Percentiles rank a stretch among this genome's conserved stretches.
Evolutionary conservation across 1,140 invertebrate genomes (phyloP).

Genomic region (Stenopsyche tienmushanensis): DNA sequence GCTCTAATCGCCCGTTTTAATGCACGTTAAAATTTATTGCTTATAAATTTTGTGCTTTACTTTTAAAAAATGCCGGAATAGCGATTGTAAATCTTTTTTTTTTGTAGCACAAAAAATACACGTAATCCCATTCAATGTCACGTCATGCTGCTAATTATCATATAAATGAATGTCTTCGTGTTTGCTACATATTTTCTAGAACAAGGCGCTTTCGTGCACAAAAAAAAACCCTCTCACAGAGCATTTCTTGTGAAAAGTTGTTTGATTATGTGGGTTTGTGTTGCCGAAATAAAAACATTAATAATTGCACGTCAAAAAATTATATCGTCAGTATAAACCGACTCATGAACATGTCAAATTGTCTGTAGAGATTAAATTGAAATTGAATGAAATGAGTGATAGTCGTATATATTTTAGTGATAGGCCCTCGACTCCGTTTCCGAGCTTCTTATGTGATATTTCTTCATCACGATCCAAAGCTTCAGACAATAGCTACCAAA

Average conservation of each 20-base stretch:
- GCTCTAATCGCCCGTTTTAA: not conserved
- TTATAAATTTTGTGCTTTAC: not conserved
- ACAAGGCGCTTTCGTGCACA: no score
- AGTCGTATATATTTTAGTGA: not conserved
- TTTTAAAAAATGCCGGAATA: not conserved
- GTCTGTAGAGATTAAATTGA: no score
- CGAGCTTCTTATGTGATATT: not conserved
- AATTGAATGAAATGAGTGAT: not conserved
- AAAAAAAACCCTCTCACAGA: no score
- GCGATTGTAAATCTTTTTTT: not conserved
- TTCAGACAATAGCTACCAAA: slow-evolving; percentile 12
- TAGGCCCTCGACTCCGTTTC: no score
- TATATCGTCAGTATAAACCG: not conserved
- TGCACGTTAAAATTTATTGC: not conserved
- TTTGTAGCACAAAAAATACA: no score
- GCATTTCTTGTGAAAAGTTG: no score
- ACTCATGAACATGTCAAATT: not conserved
- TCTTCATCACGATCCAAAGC: not conserved
- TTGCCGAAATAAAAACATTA: no score
- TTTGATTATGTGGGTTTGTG: no score
- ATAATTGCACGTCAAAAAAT: no score
- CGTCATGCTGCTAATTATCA: no score
- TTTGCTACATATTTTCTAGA: no score
- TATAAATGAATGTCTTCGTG: no score
- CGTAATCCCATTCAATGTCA: not conserved